Conservation (phyloP, 2,888 invertebrate species). For the Lepidocyrtoides sp. region DNA sequence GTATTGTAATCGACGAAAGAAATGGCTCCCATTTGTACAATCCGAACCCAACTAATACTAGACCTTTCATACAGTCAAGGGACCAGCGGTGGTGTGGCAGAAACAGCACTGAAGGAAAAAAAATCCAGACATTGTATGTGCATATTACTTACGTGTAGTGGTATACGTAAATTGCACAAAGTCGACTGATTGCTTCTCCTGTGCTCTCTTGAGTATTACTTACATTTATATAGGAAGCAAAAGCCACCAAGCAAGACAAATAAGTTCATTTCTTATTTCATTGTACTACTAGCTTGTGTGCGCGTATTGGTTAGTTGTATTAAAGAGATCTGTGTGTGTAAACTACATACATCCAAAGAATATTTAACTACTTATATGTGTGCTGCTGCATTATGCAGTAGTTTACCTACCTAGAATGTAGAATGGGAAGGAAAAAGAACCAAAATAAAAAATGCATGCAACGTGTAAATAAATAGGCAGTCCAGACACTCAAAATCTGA, state of each 20-base stretch:
- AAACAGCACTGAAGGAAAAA: not conserved
- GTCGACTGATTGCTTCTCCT: slow-evolving; percentile 9
- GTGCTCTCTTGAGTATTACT: slow-evolving; percentile 9
- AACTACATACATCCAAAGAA: too few relatives aligned
- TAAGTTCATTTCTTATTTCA: not conserved
- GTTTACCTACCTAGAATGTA: too few relatives aligned
- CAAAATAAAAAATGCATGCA: not conserved
- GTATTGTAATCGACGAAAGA: not conserved
- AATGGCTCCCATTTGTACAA: slow-evolving; percentile 32
- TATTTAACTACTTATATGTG: too few relatives aligned
- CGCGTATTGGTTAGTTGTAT: not conserved
- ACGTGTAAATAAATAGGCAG: not conserved
- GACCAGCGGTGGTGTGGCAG: not conserved
- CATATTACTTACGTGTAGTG: too few relatives aligned
- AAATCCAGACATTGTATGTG: not conserved
- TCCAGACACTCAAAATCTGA: not conserved
- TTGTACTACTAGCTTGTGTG: too few relatives aligned
- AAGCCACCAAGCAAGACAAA: slow-evolving; percentile 13
- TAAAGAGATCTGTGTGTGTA: too few relatives aligned
- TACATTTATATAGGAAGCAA: not conserved
- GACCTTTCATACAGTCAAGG: not conserved
- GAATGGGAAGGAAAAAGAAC: not conserved
- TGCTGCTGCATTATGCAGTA: too few relatives aligned
- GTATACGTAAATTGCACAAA: slow-evolving; percentile 17
- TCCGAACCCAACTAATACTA: not conserved